These are phyloP conservation scores for Galleria mellonella DNA, from an alignment of 1,140 invertebrate species.

Conservation along the genomic window DNA sequence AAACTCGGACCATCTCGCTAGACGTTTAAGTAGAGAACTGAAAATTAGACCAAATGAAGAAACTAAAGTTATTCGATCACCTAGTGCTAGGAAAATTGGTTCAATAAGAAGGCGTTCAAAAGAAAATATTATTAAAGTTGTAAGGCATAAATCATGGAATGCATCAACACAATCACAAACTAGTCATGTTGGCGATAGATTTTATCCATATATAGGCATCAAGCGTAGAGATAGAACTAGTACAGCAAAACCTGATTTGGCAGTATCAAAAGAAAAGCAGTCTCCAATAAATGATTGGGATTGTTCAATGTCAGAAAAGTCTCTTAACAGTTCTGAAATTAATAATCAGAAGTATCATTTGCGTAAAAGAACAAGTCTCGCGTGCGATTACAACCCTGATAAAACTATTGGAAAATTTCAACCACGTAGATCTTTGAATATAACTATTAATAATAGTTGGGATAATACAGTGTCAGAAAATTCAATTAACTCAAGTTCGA, in stretches of 20 bases:
- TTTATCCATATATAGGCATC: conserved; percentile 55
- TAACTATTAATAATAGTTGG: conserved; percentile 39
- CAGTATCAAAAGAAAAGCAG: conserved; percentile 17
- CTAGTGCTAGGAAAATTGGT: conserved; percentile 87
- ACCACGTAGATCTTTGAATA: conserved; percentile 49
- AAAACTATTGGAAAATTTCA: conserved; percentile 45
- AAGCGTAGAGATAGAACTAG: conserved; percentile 36
- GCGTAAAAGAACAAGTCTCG: conserved; percentile 49
- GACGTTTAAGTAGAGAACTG: conserved; percentile 80
- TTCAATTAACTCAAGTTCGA: conserved; percentile 40
- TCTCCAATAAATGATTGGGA: conserved; percentile 33
- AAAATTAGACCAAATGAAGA: conserved; percentile 81
- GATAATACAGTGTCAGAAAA: conserved; percentile 39
- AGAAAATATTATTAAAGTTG: conserved; percentile 64
- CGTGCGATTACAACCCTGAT: conserved; percentile 40
- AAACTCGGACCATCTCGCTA: conserved; percentile 81
- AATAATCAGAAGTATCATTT: conserved; percentile 49
- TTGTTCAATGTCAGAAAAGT: conserved; percentile 34
- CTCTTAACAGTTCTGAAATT: conserved; percentile 25
- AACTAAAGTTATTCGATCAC: conserved; percentile 83
- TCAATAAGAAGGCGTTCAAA: conserved; percentile 80
- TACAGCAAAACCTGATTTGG: conserved; percentile 32
- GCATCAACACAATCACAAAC: conserved; percentile 46
- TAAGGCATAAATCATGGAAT: conserved; percentile 67
- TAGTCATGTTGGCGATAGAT: conserved; percentile 43